A percentile compares a stretch with the other conserved stretches of the same genome.
Evolutionary conservation across 2,888 invertebrate genomes (phyloP).

Genomic region (Charanyca ferruginea): DNA sequence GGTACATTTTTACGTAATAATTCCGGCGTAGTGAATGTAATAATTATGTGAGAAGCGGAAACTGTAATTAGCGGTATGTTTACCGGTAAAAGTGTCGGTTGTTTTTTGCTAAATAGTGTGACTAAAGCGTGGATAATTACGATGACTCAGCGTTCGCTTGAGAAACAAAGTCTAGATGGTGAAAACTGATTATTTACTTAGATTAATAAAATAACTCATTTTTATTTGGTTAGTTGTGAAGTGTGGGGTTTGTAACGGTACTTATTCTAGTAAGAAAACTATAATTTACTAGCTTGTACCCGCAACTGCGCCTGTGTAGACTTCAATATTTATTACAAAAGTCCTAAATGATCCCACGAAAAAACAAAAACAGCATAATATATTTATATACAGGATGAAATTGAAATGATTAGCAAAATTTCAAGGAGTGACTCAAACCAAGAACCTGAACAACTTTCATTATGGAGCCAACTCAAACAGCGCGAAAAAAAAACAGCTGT

Average conservation of each 20-base stretch:
- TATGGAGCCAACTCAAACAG: too few relatives aligned
- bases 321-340: too few relatives aligned
- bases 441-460: too few relatives aligned
- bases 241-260: conserved; percentile 8
- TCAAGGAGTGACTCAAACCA: too few relatives aligned
- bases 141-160: conserved; percentile 36
- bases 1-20: conserved; percentile 52
- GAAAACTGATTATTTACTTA: conserved; percentile 24
- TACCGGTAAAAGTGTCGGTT: conserved; percentile 52
- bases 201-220: conserved; percentile 6
- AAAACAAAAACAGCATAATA: too few relatives aligned
- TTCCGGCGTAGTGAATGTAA: conserved; percentile 38
- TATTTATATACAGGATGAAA: too few relatives aligned
- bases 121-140: conserved; percentile 37
- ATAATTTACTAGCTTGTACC: too few relatives aligned
- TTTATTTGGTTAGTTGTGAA: neutral
- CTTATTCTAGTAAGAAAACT: neutral
- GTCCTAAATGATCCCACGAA: too few relatives aligned
- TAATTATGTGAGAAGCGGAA: conserved; percentile 55
- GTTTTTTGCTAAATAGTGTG: conserved; percentile 40
- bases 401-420: too few relatives aligned
- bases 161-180: conserved; percentile 37
- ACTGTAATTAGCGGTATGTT: conserved; percentile 49
- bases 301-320: too few relatives aligned
- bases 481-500: too few relatives aligned